phyloP scores from a whole-genome alignment of 2,797 vertebrate species.

The Chiloscyllium punctatum region DNA sequence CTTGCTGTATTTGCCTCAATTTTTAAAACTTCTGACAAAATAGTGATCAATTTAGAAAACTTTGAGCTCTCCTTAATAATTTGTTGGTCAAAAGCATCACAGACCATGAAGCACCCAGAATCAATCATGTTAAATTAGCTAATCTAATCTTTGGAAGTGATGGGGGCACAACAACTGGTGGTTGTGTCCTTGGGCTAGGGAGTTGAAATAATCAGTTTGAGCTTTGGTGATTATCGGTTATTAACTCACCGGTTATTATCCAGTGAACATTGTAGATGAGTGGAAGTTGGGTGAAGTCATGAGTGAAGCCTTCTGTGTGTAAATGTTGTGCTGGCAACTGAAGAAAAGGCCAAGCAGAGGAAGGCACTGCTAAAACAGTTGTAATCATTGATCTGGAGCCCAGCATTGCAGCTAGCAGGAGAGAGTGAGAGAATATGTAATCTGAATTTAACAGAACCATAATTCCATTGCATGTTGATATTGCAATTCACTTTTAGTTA shows the following conservation, averaged over 20 bases:
- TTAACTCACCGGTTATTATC: background rate
- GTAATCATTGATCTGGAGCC: background rate
- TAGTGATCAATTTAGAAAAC: background rate
- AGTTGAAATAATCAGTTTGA: no score
- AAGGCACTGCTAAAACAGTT: no score
- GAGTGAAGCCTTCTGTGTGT: background rate
- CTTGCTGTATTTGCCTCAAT: slow-evolving; percentile 13
- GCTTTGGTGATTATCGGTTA: no score
- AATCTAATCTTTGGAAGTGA: background rate
- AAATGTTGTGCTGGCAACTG: background rate
- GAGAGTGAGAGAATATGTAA: background rate
- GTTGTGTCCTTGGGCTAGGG: background rate
- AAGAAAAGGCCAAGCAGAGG: background rate
- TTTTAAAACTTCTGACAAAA: background rate
- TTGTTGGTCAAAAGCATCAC: background rate
- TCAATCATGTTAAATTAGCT: background rate
- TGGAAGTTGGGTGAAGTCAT: background rate
- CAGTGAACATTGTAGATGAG: background rate
- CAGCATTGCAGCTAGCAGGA: background rate
- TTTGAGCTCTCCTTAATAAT: background rate
- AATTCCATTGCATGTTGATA: background rate
- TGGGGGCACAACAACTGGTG: background rate
- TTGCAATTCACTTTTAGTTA: background rate
- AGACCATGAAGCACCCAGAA: background rate
- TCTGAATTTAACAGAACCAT: background rate